Base-by-base conservation (phyloP, 2,113 vertebrate species). In the Danionella cerebrum region DNA sequence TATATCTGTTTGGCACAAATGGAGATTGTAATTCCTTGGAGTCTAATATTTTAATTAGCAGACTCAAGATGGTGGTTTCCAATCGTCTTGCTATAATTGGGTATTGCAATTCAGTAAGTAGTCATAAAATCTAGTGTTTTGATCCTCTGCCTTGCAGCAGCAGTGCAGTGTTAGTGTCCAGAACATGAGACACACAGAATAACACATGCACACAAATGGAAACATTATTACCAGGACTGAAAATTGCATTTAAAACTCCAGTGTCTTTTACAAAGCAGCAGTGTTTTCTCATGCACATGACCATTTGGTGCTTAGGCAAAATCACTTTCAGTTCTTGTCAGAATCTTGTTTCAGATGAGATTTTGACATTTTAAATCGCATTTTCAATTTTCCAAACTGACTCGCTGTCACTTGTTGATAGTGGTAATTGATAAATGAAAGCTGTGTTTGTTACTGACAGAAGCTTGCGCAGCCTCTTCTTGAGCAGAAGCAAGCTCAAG, bases 401-500 rank as follows among this genome's bases (percentile, higher is more conserved):
- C 25, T 31, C 33, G 11, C 10, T 47, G 42, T 59, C 66, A 27
- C 54, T 69, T 48, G 18, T 44, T 27, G 41, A 19, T 48, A 2
- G 22, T 39, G 47, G 22, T 73, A 63, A 73, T 77, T 14, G 19
- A 67, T 65, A 69, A 12, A 57, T 74, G 79, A 76, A 67, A 70
- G 66, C 57, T n/a, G 47, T 42, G 55, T 48, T 19, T 44, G 29
- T 35, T 47, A 12, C 25, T 45, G 59, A 58, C 45, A 25, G 36
- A 33, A 39, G 50, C 19, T 45, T 35, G 33, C 65, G 19, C 39
- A n/a, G 42, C 53, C 60, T 57, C n/a, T 14, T 65, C 58, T 55
- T 35, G 25, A 13, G 16, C 57, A n/a, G n/a, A n/a, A 41, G 58
- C 50, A 60, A 90, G 89, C 88, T 93, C 91, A 91, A 91, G 88